Conservation (phyloP, 1,140 invertebrate species). For the Caenorhabditis inopinata region DNA sequence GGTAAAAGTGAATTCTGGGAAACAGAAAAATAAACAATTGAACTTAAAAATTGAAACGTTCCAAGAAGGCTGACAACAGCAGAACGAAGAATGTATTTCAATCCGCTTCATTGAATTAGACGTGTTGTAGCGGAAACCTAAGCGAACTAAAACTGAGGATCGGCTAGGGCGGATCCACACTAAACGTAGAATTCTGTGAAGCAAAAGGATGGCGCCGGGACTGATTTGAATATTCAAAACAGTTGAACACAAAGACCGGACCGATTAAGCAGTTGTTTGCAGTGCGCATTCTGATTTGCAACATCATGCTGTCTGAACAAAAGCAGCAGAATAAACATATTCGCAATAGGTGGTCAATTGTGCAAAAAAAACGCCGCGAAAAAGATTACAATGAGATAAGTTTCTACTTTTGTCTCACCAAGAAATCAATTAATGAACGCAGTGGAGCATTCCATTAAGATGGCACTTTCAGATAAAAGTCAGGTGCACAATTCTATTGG, state of each 20-base stretch:
- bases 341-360: slow-evolving; percentile 26
- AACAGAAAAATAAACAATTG: no score
- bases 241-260: slow-evolving; percentile 16
- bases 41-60: no score
- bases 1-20: neutral
- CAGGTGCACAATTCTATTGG: neutral
- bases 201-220: neutral
- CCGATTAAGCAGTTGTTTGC: neutral
- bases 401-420: neutral
- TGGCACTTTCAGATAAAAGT: neutral
- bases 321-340: slow-evolving; percentile 33
- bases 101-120: no score
- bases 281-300: slow-evolving; percentile 26
- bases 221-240: slow-evolving; percentile 30
- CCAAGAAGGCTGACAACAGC: no score
- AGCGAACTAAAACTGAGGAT: neutral
- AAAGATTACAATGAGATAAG: neutral
- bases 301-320: slow-evolving; percentile 24
- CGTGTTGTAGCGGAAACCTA: slow-evolving; percentile 7
- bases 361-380: slow-evolving; percentile 19
- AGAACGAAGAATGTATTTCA: no score
- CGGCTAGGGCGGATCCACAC: neutral
- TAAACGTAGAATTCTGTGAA: neutral
- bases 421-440: neutral
- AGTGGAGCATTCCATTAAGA: neutral